Conservation (phyloP, 2,113 vertebrate species). For the Perccottus glenii region DNA sequence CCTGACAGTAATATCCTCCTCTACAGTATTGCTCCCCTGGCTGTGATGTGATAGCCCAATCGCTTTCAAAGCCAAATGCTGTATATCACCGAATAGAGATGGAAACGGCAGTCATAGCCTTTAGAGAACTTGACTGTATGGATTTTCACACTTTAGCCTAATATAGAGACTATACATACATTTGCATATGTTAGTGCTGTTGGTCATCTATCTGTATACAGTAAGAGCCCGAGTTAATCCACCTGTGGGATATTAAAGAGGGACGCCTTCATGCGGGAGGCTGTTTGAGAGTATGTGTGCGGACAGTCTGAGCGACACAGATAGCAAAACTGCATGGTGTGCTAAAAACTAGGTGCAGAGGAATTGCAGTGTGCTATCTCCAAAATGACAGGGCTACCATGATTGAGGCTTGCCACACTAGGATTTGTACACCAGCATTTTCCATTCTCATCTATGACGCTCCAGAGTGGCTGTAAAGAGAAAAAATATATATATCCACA, state of each 20-base stretch:
- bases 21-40: slow-evolving; percentile 64
- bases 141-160: slow-evolving; percentile 64
- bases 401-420: slow-evolving; percentile 74
- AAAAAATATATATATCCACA: background rate
- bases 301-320: slow-evolving; percentile 61
- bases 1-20: slow-evolving; percentile 71
- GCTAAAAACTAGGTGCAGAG: slow-evolving; percentile 76
- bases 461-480: background rate
- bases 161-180: slow-evolving; percentile 59
- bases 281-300: slow-evolving; percentile 44
- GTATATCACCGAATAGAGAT: slow-evolving; percentile 65
- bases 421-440: slow-evolving; percentile 76
- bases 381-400: slow-evolving; percentile 70
- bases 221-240: slow-evolving; percentile 65
- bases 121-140: slow-evolving; percentile 54
- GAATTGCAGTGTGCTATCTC: slow-evolving; percentile 77
- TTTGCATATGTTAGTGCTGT: slow-evolving; percentile 68
- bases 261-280: slow-evolving; percentile 44
- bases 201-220: slow-evolving; percentile 64
- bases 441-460: slow-evolving; percentile 37
- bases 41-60: slow-evolving; percentile 63
- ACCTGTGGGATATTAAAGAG: slow-evolving; percentile 69
- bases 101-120: slow-evolving; percentile 46
- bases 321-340: slow-evolving; percentile 77
- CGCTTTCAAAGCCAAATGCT: slow-evolving; percentile 53